These are phyloP conservation scores for Pseudocheirus occidentalis DNA, from an alignment of 2,797 vertebrate genomes.

Conservation along the genomic window DNA sequence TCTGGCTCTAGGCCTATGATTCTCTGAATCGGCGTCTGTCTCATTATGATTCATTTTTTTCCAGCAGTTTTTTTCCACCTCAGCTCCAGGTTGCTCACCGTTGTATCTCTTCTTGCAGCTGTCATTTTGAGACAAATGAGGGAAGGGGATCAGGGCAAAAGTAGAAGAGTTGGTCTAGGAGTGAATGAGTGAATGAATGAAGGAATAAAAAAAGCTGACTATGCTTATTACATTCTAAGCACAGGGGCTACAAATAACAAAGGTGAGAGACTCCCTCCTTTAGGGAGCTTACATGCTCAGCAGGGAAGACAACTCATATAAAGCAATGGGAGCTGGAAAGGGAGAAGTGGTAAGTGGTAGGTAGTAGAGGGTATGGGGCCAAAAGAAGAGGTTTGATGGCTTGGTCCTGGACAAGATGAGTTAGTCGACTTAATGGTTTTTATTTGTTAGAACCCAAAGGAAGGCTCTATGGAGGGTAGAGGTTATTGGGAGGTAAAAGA, in stretches of 20 bases:
- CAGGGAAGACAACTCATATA: neutral
- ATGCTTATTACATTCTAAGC: neutral
- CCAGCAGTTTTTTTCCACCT: neutral
- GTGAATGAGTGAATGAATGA: neutral
- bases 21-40: neutral
- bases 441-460: neutral
- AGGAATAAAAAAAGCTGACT: neutral
- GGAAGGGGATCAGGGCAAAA: neutral
- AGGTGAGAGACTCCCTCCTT: neutral
- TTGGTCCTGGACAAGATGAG: neutral
- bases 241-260: neutral
- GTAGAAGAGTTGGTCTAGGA: neutral
- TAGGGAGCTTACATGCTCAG: neutral
- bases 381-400: neutral
- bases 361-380: neutral
- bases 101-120: neutral
- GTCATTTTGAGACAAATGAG: neutral
- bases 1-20: neutral
- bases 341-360: neutral
- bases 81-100: neutral
- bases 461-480: neutral
- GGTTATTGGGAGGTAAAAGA: neutral
- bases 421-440: neutral
- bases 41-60: neutral
- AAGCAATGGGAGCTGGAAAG: neutral